These are phyloP conservation scores for Dreissena rostriformis DNA, from an alignment of 1,140 invertebrate genomes.

Conservation along the genomic window DNA sequence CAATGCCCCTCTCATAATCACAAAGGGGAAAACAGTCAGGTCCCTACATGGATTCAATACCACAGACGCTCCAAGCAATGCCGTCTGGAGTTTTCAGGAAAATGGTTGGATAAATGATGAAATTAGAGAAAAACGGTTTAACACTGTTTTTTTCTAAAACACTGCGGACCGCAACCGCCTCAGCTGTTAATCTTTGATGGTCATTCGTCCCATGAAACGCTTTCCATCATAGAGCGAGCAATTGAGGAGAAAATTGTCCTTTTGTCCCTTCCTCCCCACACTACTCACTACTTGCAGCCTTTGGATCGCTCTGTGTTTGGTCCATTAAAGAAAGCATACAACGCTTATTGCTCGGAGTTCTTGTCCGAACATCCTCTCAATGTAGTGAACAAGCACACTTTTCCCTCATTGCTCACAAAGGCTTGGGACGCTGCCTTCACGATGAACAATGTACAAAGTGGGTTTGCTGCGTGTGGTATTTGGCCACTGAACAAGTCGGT, in stretches of 20 bases:
- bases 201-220: conserved; percentile 60
- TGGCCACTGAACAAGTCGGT: conserved; percentile 9
- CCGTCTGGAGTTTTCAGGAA: conserved; percentile 49
- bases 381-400: background rate
- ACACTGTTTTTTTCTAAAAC: conserved; percentile 42
- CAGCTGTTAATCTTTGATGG: conserved; percentile 63
- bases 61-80: conserved; percentile 3
- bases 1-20: conserved; percentile 46
- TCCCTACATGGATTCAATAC: conserved; percentile 47
- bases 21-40: conserved; percentile 48
- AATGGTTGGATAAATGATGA: conserved; percentile 57
- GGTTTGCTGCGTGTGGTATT: conserved; percentile 24
- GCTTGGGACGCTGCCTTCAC: conserved; percentile 16
- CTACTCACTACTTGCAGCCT: conserved; percentile 32
- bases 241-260: conserved; percentile 58
- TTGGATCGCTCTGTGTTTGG: conserved; percentile 33
- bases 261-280: conserved; percentile 67
- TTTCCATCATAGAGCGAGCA: conserved; percentile 53
- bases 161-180: conserved; percentile 52
- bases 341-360: background rate
- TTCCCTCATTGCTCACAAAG: conserved; percentile 14
- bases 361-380: too few relatives aligned
- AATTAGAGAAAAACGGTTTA: conserved; percentile 56
- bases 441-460: background rate
- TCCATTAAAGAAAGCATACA: conserved; percentile 26